These are phyloP conservation scores for Eumerus sabulonum DNA, from an alignment of 2,888 invertebrate species.

Conservation along the genomic window DNA sequence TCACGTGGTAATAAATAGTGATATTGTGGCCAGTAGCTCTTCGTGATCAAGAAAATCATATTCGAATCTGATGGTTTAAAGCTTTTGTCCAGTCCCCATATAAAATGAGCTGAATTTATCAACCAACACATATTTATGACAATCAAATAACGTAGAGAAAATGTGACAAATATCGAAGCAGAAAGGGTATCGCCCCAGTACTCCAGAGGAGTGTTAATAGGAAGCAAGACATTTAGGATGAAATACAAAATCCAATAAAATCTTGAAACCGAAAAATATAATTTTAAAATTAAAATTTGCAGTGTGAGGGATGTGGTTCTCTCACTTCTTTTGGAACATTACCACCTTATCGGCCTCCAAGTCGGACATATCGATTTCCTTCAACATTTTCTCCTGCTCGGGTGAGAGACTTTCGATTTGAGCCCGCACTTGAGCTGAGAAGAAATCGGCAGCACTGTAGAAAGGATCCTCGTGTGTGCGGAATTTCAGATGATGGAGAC, in stretches of 20 bases:
- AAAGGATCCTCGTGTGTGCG: constrained; percentile 90
- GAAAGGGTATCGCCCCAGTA: constrained; percentile 87
- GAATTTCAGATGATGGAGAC: constrained; percentile 89
- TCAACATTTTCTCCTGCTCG: constrained; percentile 83
- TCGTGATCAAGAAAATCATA: constrained; percentile 86
- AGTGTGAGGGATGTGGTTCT: background rate
- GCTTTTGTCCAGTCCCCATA: constrained; percentile 88
- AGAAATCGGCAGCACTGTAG: constrained; percentile 88
- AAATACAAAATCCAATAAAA: constrained; percentile 85
- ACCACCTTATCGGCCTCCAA: constrained; percentile 87
- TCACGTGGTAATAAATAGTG: constrained; percentile 89
- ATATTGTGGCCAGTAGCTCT: constrained; percentile 89
- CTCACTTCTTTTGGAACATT: constrained; percentile 89
- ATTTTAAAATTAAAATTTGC: no score
- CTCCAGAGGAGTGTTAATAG: constrained; percentile 87
- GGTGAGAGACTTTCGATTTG: constrained; percentile 84
- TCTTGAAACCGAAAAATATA: constrained; percentile 80
- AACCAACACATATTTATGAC: constrained; percentile 85
- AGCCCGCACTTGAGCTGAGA: constrained; percentile 88
- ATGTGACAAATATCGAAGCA: constrained; percentile 83
- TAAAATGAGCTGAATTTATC: constrained; percentile 85
- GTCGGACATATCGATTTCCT: constrained; percentile 88
- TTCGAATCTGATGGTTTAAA: constrained; percentile 87
- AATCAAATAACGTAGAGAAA: constrained; percentile 84
- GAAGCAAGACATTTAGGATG: constrained; percentile 84